Percentiles rank a stretch among this genome's conserved stretches.
These are phyloP conservation scores for Palloptera scutellata DNA, from an alignment of 2,888 invertebrate genomes.

Conservation along the genomic window DNA sequence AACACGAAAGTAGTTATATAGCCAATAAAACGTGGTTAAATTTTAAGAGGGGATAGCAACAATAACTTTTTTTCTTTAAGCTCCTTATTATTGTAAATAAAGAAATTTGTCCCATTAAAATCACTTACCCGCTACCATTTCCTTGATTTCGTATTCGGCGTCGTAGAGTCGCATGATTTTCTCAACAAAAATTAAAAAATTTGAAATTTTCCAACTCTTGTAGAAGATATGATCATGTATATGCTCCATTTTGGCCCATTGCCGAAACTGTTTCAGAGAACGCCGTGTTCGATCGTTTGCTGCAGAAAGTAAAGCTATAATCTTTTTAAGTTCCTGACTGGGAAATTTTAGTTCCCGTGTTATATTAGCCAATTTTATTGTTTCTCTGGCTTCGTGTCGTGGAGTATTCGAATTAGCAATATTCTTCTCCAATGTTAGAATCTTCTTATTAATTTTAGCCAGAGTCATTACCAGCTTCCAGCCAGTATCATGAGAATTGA, in stretches of 20 bases:
- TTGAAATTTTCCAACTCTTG: slow-evolving; percentile 15
- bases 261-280: not conserved
- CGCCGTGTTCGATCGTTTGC: slow-evolving; percentile 20
- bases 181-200: slow-evolving; percentile 21
- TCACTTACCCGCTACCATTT: slow-evolving; percentile 24
- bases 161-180: slow-evolving; percentile 24
- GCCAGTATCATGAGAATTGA: slow-evolving; percentile 2
- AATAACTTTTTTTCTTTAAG: too few species aligned
- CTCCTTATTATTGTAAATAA: too few species aligned
- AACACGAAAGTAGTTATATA: too few species aligned
- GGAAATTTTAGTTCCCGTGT: not conserved
- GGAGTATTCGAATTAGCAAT: slow-evolving; percentile 1
- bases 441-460: not conserved
- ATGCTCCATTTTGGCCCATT: not conserved
- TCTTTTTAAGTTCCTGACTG: not conserved
- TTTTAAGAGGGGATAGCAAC: too few species aligned
- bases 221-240: slow-evolving; percentile 17
- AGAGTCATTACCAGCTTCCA: slow-evolving; percentile 11
- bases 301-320: slow-evolving; percentile 17
- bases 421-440: slow-evolving; percentile 15
- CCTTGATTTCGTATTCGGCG: slow-evolving; percentile 30
- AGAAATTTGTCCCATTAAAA: too few species aligned
- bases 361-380: not conserved
- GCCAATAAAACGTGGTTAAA: too few species aligned
- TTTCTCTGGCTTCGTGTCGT: not conserved